Evolutionary conservation across 2,797 vertebrate genomes (phyloP).

Genomic region (Erpetoichthys calabaricus): DNA sequence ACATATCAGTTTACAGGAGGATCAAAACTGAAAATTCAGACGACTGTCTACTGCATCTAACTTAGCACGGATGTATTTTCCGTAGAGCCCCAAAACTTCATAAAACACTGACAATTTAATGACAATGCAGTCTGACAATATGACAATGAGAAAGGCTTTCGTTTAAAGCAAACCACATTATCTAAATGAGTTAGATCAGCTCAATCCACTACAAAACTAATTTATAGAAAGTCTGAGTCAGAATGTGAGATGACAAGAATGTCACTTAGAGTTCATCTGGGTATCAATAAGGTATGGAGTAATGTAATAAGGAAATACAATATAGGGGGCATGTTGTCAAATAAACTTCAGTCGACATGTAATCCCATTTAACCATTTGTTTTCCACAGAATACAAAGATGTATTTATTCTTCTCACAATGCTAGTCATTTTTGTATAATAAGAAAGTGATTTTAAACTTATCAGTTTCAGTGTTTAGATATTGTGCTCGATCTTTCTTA

Average conservation of each 20-base stretch:
- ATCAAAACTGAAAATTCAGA: constrained; percentile 17
- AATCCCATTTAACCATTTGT: background rate
- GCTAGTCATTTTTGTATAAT: too few relatives aligned
- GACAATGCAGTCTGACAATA: constrained; percentile 33
- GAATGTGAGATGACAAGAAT: constrained; percentile 3
- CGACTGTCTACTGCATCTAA: constrained; percentile 17
- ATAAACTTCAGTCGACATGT: background rate
- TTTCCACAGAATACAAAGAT: too few relatives aligned
- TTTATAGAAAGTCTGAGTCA: constrained; percentile 22
- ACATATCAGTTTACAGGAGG: constrained; percentile 18
- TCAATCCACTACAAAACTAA: constrained; percentile 39
- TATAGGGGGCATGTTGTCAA: background rate
- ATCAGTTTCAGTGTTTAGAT: too few relatives aligned
- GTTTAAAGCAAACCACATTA: constrained; percentile 32
- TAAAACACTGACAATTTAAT: constrained; percentile 25
- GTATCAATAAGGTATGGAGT: constrained; percentile 1
- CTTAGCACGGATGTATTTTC: constrained; percentile 21
- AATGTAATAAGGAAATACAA: constrained; percentile 1
- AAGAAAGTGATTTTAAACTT: too few relatives aligned
- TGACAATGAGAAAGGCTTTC: constrained; percentile 30
- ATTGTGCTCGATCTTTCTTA: too few relatives aligned
- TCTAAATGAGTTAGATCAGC: constrained; percentile 32
- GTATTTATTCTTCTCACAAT: too few relatives aligned
- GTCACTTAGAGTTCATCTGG: constrained; percentile 2
- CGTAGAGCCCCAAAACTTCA: constrained; percentile 14